Evolutionary conservation across 2,113 vertebrate species (phyloP).

Genomic region (Sander lucioperca): DNA sequence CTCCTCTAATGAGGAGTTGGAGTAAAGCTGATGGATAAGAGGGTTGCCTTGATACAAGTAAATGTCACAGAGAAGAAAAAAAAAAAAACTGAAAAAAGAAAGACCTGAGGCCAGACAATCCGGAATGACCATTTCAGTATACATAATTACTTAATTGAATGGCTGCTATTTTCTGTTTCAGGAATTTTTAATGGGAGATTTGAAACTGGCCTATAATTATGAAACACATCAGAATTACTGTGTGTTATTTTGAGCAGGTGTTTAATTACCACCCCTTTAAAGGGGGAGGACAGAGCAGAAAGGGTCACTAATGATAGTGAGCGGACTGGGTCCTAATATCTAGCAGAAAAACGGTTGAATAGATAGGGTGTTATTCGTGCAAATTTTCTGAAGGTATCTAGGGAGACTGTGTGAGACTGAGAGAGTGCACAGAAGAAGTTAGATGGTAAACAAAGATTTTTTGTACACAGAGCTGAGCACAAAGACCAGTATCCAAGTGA

Average conservation of each 20-base stretch:
- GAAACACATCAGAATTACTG: slow-evolving; percentile 47
- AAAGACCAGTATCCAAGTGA: not conserved
- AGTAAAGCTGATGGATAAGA: slow-evolving; percentile 5
- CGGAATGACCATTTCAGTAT: slow-evolving; percentile 28
- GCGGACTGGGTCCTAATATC: slow-evolving; percentile 7
- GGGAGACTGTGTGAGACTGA: slow-evolving; percentile 2
- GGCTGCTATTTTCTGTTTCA: slow-evolving; percentile 28
- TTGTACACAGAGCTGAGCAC: slow-evolving; percentile 11
- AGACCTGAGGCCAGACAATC: slow-evolving; percentile 26
- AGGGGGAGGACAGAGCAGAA: slow-evolving; percentile 23
- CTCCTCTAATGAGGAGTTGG: not conserved
- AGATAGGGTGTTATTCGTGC: slow-evolving; percentile 1
- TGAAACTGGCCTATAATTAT: slow-evolving; percentile 49
- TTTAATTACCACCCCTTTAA: slow-evolving; percentile 58
- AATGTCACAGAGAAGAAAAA: not conserved
- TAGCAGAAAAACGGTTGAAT: not conserved
- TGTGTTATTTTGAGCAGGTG: slow-evolving; percentile 59
- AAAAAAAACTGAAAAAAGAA: not conserved
- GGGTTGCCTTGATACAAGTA: not conserved
- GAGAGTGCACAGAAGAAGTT: not conserved
- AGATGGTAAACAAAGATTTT: slow-evolving; percentile 27
- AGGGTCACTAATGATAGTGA: slow-evolving; percentile 35
- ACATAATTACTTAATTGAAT: slow-evolving; percentile 41
- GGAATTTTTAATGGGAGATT: slow-evolving; percentile 13
- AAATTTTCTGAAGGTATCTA: slow-evolving; percentile 7